Percentiles rank a stretch among this genome's conserved stretches.
These are phyloP conservation scores for Drosophila barbarae DNA, from an alignment of 2,888 invertebrate genomes.

Conservation along the genomic window DNA sequence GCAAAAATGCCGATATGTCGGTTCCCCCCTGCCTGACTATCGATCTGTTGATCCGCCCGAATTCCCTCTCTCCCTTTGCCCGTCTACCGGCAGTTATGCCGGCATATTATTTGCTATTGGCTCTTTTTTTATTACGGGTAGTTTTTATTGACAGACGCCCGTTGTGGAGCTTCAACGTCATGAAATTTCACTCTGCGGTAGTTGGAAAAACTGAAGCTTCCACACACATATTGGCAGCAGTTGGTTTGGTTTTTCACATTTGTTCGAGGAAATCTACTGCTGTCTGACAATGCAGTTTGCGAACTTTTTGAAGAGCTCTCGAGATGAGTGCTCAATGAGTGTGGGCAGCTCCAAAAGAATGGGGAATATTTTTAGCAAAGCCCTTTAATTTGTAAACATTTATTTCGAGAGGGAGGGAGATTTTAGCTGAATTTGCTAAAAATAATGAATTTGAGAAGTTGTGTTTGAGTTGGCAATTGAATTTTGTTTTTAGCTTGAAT, in stretches of 20 bases:
- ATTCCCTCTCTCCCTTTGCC: background rate
- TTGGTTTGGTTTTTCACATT: slow-evolving; percentile 30
- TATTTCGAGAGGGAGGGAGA: background rate
- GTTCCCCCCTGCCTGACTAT: slow-evolving; percentile 5
- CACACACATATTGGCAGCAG: slow-evolving; percentile 21
- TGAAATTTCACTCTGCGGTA: slow-evolving; percentile 71
- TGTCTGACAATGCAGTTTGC: slow-evolving; percentile 43
- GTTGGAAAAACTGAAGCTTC: slow-evolving; percentile 34
- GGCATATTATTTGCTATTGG: slow-evolving; percentile 67
- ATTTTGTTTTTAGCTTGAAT: background rate
- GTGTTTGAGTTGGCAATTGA: background rate
- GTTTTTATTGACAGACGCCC: slow-evolving; percentile 45
- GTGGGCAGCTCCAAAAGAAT: slow-evolving; percentile 10
- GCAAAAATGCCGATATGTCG: slow-evolving; percentile 59
- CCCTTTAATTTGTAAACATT: slow-evolving; percentile 17
- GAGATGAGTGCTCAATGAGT: slow-evolving; percentile 14
- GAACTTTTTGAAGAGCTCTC: slow-evolving; percentile 33
- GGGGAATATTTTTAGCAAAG: background rate
- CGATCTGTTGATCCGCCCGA: slow-evolving; percentile 11
- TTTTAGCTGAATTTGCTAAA: background rate
- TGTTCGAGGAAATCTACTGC: slow-evolving; percentile 19
- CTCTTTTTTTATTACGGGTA: slow-evolving; percentile 32
- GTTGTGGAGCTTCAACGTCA: slow-evolving; percentile 40
- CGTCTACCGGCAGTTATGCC: slow-evolving; percentile 56
- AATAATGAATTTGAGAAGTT: too few relatives aligned